Evolutionary conservation across 2,888 invertebrate genomes (phyloP).

Genomic region (Drosophila imparisetae): DNA sequence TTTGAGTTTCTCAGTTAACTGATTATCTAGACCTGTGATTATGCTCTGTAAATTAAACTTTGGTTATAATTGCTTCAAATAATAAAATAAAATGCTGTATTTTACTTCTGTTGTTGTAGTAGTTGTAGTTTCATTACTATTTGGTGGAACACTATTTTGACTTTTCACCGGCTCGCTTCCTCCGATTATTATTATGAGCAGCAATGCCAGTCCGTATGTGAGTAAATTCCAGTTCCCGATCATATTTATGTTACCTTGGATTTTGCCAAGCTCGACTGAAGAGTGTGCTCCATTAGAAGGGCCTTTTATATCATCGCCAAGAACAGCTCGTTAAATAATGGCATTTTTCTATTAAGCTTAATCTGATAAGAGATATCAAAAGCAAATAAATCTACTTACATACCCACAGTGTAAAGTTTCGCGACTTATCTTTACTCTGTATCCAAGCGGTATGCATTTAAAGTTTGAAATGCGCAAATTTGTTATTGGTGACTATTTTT

Average conservation of each 20-base stretch:
- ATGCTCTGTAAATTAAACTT: not conserved
- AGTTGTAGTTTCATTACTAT: too few species aligned
- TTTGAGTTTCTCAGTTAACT: not conserved
- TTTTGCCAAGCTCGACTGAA: not conserved
- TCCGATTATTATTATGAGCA: not conserved
- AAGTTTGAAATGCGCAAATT: not conserved
- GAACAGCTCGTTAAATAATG: too few species aligned
- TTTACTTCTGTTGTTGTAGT: conserved; percentile 4
- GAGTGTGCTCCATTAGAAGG: not conserved
- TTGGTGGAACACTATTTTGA: too few species aligned
- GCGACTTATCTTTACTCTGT: not conserved
- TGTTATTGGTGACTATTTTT: not conserved
- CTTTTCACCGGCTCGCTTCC: not conserved
- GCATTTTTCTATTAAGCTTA: conserved; percentile 7
- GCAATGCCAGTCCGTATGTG: not conserved
- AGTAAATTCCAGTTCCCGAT: not conserved
- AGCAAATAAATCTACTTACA: not conserved
- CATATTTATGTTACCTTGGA: not conserved
- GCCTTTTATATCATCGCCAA: conserved; percentile 5
- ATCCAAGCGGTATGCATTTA: not conserved
- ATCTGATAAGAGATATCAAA: not conserved
- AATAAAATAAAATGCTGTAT: not conserved
- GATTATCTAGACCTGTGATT: accelerated
- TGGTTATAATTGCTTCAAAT: not conserved
- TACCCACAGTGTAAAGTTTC: not conserved